Base-by-base conservation (phyloP, 2,113 vertebrate genomes). In the Amphiprion percula region DNA sequence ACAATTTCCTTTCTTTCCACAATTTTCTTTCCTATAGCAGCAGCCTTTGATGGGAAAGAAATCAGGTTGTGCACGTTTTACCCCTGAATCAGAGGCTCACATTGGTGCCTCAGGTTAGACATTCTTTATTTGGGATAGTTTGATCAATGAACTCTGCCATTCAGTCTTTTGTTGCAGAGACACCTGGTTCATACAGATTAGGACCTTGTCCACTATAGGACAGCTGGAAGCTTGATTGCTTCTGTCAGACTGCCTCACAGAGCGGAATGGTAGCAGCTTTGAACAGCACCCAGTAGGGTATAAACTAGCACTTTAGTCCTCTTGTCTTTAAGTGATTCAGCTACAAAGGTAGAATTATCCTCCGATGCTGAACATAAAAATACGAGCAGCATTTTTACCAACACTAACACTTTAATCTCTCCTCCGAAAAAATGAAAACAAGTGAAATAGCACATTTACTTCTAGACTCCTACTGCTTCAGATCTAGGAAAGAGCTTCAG, bases 31-130 rank as follows among this genome's bases (percentile, higher is more conserved):
- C 69, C 62, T 11, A 21, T 28, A 79, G 67, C 26, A 41, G 47
- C 47, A 52, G 33, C 37, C 33, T 78, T 70, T 83, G 61, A 80
- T 80, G 56, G 64, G 52, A 74, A 71, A 80, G 66, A 61, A 87
- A 81, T 85, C 86, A 72, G 70, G 66, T 73, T 7, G 47, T 80
- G 41, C 37, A 47, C 5, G 52, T 23, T 75, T 84, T 60, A 46
- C 21, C n/a, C 19, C 59, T 33, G 33, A 85, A 80, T 65, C 58
- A 74, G 77, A 68, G 12, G 14, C 61, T 62, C 19, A 60, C n/a
- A 39, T 4, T 33, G 56, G 11, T 23, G 50, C 58, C 52, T 28
- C 17, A 1, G 52, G 50, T 75, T 67, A 68, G 66, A 19, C 33
- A 24, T 56, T 53, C 30, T 24, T 30, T 55, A 58, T 77, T 68